phyloP scores from a whole-genome alignment of 2,113 vertebrate species.

The Otus sunia region DNA sequence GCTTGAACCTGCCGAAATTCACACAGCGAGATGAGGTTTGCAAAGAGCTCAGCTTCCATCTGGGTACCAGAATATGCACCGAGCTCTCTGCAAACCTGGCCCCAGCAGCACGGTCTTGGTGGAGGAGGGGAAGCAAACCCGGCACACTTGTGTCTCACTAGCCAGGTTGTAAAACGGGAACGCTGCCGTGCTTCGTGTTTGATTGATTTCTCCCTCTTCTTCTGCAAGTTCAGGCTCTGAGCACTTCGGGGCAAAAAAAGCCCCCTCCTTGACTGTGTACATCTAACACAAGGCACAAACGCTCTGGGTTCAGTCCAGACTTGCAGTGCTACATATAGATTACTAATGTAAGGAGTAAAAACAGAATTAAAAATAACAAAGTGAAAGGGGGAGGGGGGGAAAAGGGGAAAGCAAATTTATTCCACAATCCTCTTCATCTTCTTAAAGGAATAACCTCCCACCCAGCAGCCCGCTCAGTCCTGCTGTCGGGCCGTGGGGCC shows the following conservation, averaged over 20 bases:
- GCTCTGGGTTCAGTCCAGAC: not conserved
- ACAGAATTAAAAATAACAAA: not conserved
- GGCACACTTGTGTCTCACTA: not conserved
- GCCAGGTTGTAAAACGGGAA: not conserved
- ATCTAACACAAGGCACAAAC: not conserved
- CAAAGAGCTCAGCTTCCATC: not conserved
- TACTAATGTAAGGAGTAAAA: not conserved
- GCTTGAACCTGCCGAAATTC: not conserved
- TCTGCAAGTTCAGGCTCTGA: not conserved
- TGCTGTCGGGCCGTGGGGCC: not conserved
- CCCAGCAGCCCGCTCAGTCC: not conserved
- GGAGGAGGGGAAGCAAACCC: not conserved
- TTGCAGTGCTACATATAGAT: not conserved
- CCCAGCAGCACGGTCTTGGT: too few relatives aligned
- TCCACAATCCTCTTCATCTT: not conserved
- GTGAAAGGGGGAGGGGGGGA: not conserved
- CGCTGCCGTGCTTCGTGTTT: not conserved
- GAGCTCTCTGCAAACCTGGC: not conserved
- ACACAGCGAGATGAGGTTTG: not conserved
- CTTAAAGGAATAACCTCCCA: not conserved
- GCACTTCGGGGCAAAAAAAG: not conserved
- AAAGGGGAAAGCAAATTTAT: not conserved
- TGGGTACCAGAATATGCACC: fast-evolving
- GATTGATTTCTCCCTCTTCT: not conserved
- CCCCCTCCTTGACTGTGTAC: not conserved